Base-by-base conservation (phyloP, 1,140 invertebrate genomes). In the Akabosia matsudoensis region DNA sequence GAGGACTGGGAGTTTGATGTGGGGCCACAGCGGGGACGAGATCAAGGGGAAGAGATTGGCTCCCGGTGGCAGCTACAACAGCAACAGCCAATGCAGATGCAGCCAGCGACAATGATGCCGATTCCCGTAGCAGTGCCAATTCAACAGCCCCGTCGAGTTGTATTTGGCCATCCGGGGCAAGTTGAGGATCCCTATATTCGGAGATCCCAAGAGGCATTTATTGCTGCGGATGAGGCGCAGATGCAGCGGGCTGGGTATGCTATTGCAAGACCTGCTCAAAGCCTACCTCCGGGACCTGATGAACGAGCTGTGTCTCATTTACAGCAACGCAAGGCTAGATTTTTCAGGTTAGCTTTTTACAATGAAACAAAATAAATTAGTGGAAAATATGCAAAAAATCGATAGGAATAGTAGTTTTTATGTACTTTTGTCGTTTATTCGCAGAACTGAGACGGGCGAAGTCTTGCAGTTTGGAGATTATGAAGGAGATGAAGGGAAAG, bases 401-500 rank as follows among this genome's bases (percentile, higher is more conserved):
- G n/a, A n/a, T n/a, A n/a, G n/a, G n/a, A n/a, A n/a, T n/a, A n/a
- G n/a, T n/a, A n/a, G n/a, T n/a, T n/a, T n/a, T n/a, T n/a, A n/a
- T 45, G n/a, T 30, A 30, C 3, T 30, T 30, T 67, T 10, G 10
- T 67, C 26, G 14, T 67, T 67, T 67, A 72, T 74, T 76, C 70
- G 24, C 64, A 81, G 80, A 51, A 81, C 80, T 16, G 76, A 79
- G n/a, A 67, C 72, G 0, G 80, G 80, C 0, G 80, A 81, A 78
- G 78, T 81, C 10, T 74, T 81, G 22, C 80, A 81, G 74, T 74
- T 81, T 30, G 80, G 71, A 31, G 77, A 75, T 45, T 75, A 51
- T 31, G 80, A 81, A 18, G 79, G 80, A 18, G 80, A 81, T 70
- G 80, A 79, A 51, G 80, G 80, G 1, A 81, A 81, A 51, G 80